phyloP scores from a whole-genome alignment of 2,797 vertebrate genomes.

The Rhabdomys pumilio region DNA sequence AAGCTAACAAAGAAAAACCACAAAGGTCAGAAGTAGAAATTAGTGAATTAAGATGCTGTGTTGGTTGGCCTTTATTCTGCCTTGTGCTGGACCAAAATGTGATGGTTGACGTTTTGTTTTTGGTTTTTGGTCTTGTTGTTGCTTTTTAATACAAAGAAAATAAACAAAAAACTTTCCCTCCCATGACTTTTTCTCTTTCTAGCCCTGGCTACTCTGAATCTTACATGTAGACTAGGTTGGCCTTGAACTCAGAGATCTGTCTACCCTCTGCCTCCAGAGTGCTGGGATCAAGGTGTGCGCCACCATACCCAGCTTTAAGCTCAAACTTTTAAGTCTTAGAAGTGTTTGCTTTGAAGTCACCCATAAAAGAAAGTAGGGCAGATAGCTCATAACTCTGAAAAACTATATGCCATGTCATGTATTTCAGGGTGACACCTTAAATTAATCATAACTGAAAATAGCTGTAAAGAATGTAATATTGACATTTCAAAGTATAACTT shows the following conservation, averaged over 20 bases:
- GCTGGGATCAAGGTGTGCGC: neutral
- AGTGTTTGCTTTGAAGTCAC: conserved; percentile 13
- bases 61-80: neutral
- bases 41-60: neutral
- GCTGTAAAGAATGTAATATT: conserved; percentile 68
- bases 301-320: neutral
- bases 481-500: conserved; percentile 75
- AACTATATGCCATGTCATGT: conserved; percentile 35
- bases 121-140: neutral
- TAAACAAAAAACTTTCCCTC: neutral
- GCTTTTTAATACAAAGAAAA: conserved; percentile 52
- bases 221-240: neutral
- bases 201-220: neutral
- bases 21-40: neutral
- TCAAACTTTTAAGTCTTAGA: conserved; percentile 62
- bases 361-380: neutral
- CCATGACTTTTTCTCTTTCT: neutral
- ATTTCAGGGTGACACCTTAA: conserved; percentile 76
- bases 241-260: neutral
- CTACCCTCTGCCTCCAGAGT: neutral
- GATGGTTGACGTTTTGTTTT: neutral
- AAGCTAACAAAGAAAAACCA: neutral
- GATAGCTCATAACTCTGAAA: conserved; percentile 70
- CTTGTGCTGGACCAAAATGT: neutral
- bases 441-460: conserved; percentile 74